These are phyloP conservation scores for Thunnus albacares DNA, from an alignment of 2,797 vertebrate genomes.

Conservation along the genomic window DNA sequence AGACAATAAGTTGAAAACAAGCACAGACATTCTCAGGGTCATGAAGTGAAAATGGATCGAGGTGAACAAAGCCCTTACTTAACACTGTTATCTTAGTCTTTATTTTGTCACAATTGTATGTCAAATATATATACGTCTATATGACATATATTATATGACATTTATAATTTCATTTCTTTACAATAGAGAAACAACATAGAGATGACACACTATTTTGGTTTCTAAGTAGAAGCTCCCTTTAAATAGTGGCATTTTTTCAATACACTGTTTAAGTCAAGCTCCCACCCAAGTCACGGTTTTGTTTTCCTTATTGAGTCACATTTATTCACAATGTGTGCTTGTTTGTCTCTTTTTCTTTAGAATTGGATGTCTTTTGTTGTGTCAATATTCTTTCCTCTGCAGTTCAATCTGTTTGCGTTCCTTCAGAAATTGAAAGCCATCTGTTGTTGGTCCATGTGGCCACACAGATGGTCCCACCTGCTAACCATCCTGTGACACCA, in stretches of 20 bases:
- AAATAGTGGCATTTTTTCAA: conserved; percentile 87
- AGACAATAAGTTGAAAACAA: not conserved
- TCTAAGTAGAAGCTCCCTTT: conserved; percentile 91
- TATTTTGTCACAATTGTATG: conserved; percentile 90
- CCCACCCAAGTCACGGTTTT: conserved; percentile 80
- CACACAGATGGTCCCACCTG: conserved; percentile 70
- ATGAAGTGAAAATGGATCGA: conserved; percentile 44
- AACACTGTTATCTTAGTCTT: conserved; percentile 88
- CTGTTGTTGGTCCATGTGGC: conserved; percentile 79
- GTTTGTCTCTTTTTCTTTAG: conserved; percentile 75
- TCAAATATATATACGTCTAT: conserved; percentile 90
- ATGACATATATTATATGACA: conserved; percentile 90
- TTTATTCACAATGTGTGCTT: conserved; percentile 87
- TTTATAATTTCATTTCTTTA: conserved; percentile 90
- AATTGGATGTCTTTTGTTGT: conserved; percentile 76
- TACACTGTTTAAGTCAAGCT: conserved; percentile 85
- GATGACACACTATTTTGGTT: conserved; percentile 92
- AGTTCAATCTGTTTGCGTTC: conserved; percentile 77
- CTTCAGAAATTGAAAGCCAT: conserved; percentile 66
- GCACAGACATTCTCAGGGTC: not conserved
- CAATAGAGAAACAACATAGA: conserved; percentile 92
- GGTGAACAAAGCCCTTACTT: conserved; percentile 66
- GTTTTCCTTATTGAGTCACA: conserved; percentile 81
- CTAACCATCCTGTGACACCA: conserved; percentile 67
- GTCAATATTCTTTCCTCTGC: conserved; percentile 62